A percentile compares a stretch with the other conserved stretches of the same genome.
Conservation (phyloP, 2,113 vertebrate genomes). For the Thinocorus orbignyianus region DNA sequence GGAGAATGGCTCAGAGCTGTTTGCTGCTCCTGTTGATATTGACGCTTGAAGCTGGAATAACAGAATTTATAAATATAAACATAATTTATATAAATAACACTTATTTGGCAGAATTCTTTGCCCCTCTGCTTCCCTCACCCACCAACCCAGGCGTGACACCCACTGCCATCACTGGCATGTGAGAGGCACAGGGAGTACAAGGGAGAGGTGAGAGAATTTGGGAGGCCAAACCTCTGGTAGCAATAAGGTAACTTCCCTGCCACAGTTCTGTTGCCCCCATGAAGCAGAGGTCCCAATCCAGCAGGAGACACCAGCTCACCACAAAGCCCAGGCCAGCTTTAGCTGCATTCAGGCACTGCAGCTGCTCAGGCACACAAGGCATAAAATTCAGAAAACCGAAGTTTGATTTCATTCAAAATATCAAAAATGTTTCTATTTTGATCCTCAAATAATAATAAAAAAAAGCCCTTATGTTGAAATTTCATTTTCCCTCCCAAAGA, state of each 20-base stretch:
- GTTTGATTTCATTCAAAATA: not conserved
- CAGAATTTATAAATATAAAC: not conserved
- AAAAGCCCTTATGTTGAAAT: not conserved
- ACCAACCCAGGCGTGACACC: not conserved
- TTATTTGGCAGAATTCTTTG: not conserved
- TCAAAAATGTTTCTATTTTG: not conserved
- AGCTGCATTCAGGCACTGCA: not conserved
- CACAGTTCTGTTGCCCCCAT: not conserved
- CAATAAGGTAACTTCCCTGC: not conserved
- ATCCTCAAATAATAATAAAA: not conserved
- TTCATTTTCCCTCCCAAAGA: not conserved
- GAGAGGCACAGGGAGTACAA: not conserved
- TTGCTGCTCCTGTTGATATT: not conserved
- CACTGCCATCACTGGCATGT: not conserved
- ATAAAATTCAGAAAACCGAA: not conserved
- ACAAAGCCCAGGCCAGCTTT: not conserved
- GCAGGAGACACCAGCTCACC: not conserved
- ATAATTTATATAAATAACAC: too few relatives aligned
- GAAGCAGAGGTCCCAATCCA: not conserved
- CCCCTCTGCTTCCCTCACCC: not conserved
- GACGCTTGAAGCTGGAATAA: not conserved
- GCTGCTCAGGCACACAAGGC: not conserved
- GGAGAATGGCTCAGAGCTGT: not conserved
- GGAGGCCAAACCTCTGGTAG: not conserved
- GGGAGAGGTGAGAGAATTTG: not conserved